Conservation (phyloP, 2,113 vertebrate species). For the Dicrurus megarhynchus region DNA sequence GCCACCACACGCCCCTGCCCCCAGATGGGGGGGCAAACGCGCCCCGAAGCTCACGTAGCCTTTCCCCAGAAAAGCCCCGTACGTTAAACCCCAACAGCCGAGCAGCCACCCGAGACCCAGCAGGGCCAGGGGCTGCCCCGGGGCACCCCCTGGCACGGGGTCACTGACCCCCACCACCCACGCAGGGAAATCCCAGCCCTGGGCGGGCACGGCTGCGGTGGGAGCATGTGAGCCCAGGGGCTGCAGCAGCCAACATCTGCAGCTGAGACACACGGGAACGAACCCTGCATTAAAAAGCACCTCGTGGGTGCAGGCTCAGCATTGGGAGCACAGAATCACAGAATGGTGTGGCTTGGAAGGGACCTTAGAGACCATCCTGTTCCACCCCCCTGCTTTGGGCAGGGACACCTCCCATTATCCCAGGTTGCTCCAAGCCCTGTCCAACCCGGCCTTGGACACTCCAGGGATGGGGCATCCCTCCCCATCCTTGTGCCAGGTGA, state of each 20-base stretch:
- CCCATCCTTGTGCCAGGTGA: not conserved
- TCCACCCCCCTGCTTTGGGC: not conserved
- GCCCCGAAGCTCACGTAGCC: not conserved
- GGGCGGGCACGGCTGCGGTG: not conserved
- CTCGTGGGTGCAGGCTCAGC: rapidly evolving
- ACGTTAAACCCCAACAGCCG: not conserved
- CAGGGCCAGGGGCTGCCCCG: rapidly evolving
- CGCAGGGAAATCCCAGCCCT: rapidly evolving
- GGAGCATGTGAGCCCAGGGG: rapidly evolving
- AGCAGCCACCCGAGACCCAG: rapidly evolving
- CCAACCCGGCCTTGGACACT: not conserved
- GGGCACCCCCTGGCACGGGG: not conserved
- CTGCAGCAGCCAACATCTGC: not conserved
- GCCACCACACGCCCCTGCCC: rapidly evolving
- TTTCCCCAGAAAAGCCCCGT: not conserved
- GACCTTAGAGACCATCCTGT: not conserved
- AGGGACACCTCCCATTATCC: not conserved
- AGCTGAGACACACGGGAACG: not conserved
- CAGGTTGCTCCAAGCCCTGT: not conserved
- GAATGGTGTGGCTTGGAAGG: not conserved
- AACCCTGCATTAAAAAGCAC: not conserved
- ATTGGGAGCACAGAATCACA: too few relatives aligned
- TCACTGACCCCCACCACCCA: not conserved
- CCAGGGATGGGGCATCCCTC: not conserved
- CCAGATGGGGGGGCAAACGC: rapidly evolving